These are phyloP conservation scores for Rhizomys pruinosus DNA, from an alignment of 2,113 vertebrate genomes.

Conservation along the genomic window DNA sequence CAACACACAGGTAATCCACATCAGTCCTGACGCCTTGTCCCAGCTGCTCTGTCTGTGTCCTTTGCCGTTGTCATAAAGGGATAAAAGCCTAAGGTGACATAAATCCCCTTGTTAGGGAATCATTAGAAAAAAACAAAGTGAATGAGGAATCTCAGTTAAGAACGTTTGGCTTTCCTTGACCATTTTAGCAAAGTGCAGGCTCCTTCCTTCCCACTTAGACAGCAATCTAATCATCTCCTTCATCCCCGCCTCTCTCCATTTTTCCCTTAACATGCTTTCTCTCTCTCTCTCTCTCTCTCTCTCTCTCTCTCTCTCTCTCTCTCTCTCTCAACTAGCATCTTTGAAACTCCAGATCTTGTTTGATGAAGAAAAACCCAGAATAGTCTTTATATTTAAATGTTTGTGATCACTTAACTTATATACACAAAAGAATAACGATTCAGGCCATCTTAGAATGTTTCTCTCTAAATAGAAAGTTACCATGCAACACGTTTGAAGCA, in stretches of 20 bases:
- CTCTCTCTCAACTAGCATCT: background rate
- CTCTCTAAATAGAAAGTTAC: background rate
- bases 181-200: background rate
- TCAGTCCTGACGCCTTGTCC: background rate
- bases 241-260: background rate
- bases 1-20: background rate
- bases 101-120: background rate
- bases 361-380: background rate
- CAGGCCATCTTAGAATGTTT: background rate
- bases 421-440: background rate
- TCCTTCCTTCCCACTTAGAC: background rate
- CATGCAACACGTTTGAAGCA: constrained; percentile 14
- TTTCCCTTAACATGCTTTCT: too few relatives aligned
- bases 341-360: background rate
- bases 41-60: rapidly evolving
- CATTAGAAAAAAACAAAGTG: background rate
- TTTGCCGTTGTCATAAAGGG: background rate
- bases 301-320: rapidly evolving
- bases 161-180: background rate
- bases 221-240: background rate
- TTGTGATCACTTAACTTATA: background rate
- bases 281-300: too few relatives aligned
- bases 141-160: background rate
- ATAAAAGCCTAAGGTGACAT: background rate
- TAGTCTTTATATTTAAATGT: background rate